These are phyloP conservation scores for Acanthococcus lagerstroemiae DNA, from an alignment of 2,888 invertebrate species.

Conservation along the genomic window DNA sequence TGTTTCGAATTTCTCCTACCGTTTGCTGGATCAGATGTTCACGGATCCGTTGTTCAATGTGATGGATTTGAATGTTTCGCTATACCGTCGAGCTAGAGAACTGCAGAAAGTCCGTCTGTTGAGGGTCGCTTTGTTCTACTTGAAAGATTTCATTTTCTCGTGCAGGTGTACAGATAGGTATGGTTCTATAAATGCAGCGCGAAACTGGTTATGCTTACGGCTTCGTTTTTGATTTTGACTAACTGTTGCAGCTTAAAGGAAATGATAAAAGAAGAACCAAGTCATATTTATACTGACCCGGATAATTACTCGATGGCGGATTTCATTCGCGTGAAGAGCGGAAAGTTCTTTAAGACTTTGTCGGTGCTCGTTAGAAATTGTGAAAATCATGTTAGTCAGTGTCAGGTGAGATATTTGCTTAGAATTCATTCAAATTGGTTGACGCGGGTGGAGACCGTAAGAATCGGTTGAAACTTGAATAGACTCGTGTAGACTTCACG, in stretches of 20 bases:
- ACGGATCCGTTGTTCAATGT: constrained; percentile 68
- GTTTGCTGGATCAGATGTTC: constrained; percentile 64
- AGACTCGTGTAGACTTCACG: too few relatives aligned
- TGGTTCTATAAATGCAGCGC: too few relatives aligned
- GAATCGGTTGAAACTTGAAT: too few relatives aligned
- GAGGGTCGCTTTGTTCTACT: constrained; percentile 55
- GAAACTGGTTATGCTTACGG: too few relatives aligned
- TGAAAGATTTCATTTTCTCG: constrained; percentile 59
- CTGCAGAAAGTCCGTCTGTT: constrained; percentile 52
- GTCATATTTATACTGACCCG: constrained; percentile 45
- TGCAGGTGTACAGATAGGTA: constrained; percentile 59
- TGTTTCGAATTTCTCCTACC: constrained; percentile 71
- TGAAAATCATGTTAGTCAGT: constrained; percentile 52
- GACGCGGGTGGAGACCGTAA: too few relatives aligned
- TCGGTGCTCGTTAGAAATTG: constrained; percentile 50
- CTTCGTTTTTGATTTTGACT: too few relatives aligned
- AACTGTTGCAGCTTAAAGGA: constrained; percentile 7
- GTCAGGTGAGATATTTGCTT: constrained; percentile 43
- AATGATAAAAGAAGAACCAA: constrained; percentile 12
- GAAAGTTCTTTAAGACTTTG: constrained; percentile 50
- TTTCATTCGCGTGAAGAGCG: constrained; percentile 53
- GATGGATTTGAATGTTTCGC: constrained; percentile 55
- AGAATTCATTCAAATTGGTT: too few relatives aligned
- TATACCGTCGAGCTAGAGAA: constrained; percentile 54
- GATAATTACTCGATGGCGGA: constrained; percentile 65